Percentiles rank a stretch among this genome's conserved stretches.
Evolutionary conservation across 2,888 invertebrate species (phyloP).

Genomic region (Drosophila leonis): DNA sequence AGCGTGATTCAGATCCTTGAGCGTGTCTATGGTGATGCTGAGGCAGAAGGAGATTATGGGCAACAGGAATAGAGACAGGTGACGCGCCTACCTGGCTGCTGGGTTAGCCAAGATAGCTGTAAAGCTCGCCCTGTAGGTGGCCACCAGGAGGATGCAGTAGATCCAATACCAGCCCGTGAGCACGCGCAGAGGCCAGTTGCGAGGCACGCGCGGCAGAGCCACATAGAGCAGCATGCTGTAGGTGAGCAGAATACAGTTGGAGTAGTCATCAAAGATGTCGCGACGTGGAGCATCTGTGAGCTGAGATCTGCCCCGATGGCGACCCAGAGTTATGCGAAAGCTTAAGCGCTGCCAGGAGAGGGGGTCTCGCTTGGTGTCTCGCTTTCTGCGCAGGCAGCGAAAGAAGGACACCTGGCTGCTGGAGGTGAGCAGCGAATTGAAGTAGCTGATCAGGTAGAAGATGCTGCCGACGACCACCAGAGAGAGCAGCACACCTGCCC

Average conservation of each 20-base stretch:
- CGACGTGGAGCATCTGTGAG: not conserved
- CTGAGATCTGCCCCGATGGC: slow-evolving; percentile 26
- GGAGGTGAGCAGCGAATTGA: slow-evolving; percentile 69
- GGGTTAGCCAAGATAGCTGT: slow-evolving; percentile 94
- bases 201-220: slow-evolving; percentile 91
- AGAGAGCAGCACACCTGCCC: slow-evolving; percentile 90
- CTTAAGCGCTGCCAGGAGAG: slow-evolving; percentile 55
- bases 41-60: slow-evolving; percentile 28
- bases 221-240: slow-evolving; percentile 93
- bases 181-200: slow-evolving; percentile 92
- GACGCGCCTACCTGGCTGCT: slow-evolving; percentile 87
- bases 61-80: not conserved
- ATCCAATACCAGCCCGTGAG: slow-evolving; percentile 96
- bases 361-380: not conserved
- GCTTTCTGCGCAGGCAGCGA: slow-evolving; percentile 48
- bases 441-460: slow-evolving; percentile 88
- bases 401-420: slow-evolving; percentile 46
- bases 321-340: slow-evolving; percentile 75
- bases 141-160: slow-evolving; percentile 92
- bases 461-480: slow-evolving; percentile 89
- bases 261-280: slow-evolving; percentile 90
- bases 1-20: slow-evolving; percentile 89
- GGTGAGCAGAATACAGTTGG: slow-evolving; percentile 91
- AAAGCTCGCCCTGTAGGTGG: slow-evolving; percentile 93
- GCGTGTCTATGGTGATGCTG: slow-evolving; percentile 92